Evolutionary conservation across 2,797 vertebrate genomes (phyloP).

Genomic region (Graptemys geographica): DNA sequence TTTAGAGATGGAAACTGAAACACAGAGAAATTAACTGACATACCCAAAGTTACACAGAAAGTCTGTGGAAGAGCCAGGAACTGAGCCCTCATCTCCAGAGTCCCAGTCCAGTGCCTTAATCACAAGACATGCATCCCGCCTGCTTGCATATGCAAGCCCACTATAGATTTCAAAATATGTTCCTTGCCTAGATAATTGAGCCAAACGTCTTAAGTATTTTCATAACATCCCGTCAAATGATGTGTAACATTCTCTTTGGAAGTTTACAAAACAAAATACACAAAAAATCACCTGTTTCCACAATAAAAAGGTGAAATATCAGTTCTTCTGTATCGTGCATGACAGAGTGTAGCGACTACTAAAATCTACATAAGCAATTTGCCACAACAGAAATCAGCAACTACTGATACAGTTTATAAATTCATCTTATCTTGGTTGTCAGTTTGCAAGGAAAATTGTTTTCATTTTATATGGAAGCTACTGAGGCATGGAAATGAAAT

Average conservation of each 20-base stretch:
- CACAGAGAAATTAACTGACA: not conserved
- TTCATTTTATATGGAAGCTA: not conserved
- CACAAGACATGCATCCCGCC: not conserved
- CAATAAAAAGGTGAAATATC: not conserved
- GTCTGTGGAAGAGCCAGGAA: not conserved
- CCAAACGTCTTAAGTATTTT: not conserved
- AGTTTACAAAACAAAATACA: not conserved
- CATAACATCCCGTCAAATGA: not conserved
- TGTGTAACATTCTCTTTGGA: not conserved
- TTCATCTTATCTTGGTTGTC: not conserved
- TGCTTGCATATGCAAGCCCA: not conserved
- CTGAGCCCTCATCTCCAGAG: not conserved
- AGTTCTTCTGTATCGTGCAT: not conserved
- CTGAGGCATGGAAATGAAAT: not conserved
- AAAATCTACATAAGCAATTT: not conserved
- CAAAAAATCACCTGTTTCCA: not conserved
- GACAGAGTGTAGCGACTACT: not conserved
- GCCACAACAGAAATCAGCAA: not conserved
- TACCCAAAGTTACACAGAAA: no score
- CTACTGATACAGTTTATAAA: not conserved
- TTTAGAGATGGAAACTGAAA: not conserved
- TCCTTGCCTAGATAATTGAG: not conserved
- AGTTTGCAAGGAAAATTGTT: conserved; percentile 2
- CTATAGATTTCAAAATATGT: not conserved
- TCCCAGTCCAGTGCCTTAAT: no score